Conservation (phyloP, 1,140 invertebrate genomes). For the Drosophila mayri region DNA sequence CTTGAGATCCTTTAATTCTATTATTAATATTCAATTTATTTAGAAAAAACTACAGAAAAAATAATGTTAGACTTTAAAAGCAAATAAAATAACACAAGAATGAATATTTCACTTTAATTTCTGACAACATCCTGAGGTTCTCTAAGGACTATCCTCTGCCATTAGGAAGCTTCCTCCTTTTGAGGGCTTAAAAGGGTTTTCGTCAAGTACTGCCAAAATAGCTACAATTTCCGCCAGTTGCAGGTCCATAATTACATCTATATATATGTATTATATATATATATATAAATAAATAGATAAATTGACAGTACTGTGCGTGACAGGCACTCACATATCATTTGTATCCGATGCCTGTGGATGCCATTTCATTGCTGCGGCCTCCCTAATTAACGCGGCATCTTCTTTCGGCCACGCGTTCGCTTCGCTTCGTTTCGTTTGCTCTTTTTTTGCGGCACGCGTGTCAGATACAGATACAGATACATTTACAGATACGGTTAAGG, state of each 20-base stretch:
- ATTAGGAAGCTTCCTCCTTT: not conserved
- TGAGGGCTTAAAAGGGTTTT: not conserved
- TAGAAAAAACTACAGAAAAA: too few species aligned
- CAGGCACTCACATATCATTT: constrained; percentile 55
- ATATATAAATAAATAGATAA: constrained; percentile 4
- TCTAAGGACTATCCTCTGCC: not conserved
- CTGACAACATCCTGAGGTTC: not conserved
- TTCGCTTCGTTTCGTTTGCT: constrained; percentile 12
- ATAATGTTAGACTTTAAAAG: too few species aligned
- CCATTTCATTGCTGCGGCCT: constrained; percentile 46
- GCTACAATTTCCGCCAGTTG: constrained; percentile 1
- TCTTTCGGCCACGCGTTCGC: constrained; percentile 29
- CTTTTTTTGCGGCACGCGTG: constrained; percentile 33
- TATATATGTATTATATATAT: not conserved
- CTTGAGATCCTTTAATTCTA: too few species aligned
- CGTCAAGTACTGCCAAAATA: not conserved
- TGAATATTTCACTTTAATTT: not conserved
- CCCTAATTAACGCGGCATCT: constrained; percentile 73
- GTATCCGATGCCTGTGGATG: constrained; percentile 44
- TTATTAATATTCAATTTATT: too few species aligned
- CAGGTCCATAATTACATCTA: not conserved
- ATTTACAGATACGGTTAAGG: constrained; percentile 18
- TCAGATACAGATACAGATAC: constrained; percentile 39
- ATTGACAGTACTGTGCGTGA: constrained; percentile 33
- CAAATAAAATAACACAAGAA: too few species aligned